Evolutionary conservation across 2,797 vertebrate species (phyloP).

Genomic region (Sebastolobus altivelis): DNA sequence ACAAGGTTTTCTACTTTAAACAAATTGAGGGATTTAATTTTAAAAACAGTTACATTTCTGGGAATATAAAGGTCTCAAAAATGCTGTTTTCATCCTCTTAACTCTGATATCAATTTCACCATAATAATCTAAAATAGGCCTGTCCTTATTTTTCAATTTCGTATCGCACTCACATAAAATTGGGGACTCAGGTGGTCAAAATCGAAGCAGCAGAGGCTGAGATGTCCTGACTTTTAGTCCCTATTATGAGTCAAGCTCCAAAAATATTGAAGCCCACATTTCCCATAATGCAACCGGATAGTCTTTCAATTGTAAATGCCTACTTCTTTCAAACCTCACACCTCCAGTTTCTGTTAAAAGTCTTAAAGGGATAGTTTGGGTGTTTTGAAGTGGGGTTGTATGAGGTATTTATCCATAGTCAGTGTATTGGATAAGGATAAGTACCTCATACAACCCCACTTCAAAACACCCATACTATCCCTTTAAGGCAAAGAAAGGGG

Average conservation of each 20-base stretch:
- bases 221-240: not conserved
- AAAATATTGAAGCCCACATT: not conserved
- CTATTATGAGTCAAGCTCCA: not conserved
- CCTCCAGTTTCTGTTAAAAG: not conserved
- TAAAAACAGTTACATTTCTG: not conserved
- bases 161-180: not conserved
- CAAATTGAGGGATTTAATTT: not conserved
- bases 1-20: not conserved
- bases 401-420: too few relatives aligned
- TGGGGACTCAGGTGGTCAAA: not conserved
- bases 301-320: not conserved
- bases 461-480: too few relatives aligned
- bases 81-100: too few relatives aligned
- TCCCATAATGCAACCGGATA: not conserved
- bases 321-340: not conserved
- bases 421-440: too few relatives aligned
- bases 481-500: not conserved
- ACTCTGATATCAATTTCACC: not conserved
- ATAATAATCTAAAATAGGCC: not conserved
- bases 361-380: too few relatives aligned
- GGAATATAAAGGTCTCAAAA: not conserved
- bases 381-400: too few relatives aligned
- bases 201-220: not conserved
- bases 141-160: not conserved
- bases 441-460: too few relatives aligned